Base-by-base conservation (phyloP, 2,113 vertebrate species). In the Pterocles gutturalis region DNA sequence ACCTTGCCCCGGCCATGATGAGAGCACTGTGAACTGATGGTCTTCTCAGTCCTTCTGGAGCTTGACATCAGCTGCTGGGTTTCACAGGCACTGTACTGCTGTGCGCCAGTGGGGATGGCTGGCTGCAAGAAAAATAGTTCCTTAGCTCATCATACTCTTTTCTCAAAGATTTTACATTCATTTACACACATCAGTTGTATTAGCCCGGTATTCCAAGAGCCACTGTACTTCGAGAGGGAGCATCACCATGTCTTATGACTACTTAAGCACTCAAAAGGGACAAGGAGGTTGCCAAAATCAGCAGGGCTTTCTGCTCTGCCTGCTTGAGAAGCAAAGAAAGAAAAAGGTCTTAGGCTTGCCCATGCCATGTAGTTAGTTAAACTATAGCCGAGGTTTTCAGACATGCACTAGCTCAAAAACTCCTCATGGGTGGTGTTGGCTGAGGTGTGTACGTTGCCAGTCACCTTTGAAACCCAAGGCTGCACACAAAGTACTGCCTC, bases 1-100 rank as follows among this genome's bases (percentile, higher is more conserved):
- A 5, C 11, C 18, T 34, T 20, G 4, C 0, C 58, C 22, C n/a
- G 29, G 46, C 7, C 34, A 3, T 3, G 13, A 24, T 0, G 1
- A 57, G 43, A 51, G 5, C 19, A 3, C 26, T n/a, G 4, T 7
- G 13, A 20, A 49, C 38, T 3, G 15, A n/a, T 19, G 41, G 22
- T 25, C 64, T 48, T 83, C 71, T 25, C 3, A 22, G 43, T 64
- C 48, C 31, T 71, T 75, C 43, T 67, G 25, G 25, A 48, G 1
- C 18, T 31, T 58, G n/a, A 3, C 1, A 26, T 71, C 33, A 8
- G 45, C 55, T 66, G 53, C 71, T 8, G 6, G 1, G 0, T 15
- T 43, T 22, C 58, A 8, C 26, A 18, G 65, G 11, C 61, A 6
- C 31, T 7, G 34, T 28, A 26, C 25, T 65, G 54, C 55, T 62